Evolutionary conservation across 2,113 vertebrate species (phyloP).

Genomic region (Prochilodus magdalenae): DNA sequence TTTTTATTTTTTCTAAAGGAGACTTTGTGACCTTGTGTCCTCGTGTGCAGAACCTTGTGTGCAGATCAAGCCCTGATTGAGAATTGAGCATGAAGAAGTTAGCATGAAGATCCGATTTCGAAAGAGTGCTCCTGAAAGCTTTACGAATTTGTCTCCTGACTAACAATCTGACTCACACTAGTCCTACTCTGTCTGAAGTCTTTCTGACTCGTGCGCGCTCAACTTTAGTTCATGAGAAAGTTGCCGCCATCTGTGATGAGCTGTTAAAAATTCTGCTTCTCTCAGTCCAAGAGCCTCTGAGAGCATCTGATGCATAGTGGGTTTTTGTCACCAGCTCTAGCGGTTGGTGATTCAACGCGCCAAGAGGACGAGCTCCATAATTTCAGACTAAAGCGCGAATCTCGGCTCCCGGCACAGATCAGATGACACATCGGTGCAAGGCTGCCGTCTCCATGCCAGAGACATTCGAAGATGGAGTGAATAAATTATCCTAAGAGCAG

Average conservation of each 20-base stretch:
- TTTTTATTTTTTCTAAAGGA: not conserved
- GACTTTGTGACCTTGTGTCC: not conserved
- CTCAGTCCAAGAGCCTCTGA: conserved; percentile 48
- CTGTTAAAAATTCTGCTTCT: conserved; percentile 51
- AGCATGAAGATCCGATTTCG: not conserved
- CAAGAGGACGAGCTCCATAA: conserved; percentile 57
- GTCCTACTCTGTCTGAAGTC: conserved; percentile 44
- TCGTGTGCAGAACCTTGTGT: not conserved
- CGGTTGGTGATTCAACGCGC: conserved; percentile 50
- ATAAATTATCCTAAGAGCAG: conserved; percentile 23
- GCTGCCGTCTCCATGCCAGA: conserved; percentile 42
- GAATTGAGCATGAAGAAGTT: not conserved
- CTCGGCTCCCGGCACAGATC: conserved; percentile 46
- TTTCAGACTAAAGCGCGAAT: conserved; percentile 52
- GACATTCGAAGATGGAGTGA: conserved; percentile 27
- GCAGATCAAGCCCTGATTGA: not conserved
- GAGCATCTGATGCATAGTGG: conserved; percentile 56
- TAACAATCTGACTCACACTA: conserved; percentile 49
- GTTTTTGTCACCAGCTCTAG: conserved; percentile 49
- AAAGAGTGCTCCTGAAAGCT: conserved; percentile 10
- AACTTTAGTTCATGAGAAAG: conserved; percentile 56
- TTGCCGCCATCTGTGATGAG: conserved; percentile 58
- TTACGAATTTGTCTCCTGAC: conserved; percentile 36
- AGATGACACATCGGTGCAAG: conserved; percentile 54
- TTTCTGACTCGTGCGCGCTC: conserved; percentile 35